Conservation (phyloP, 2,113 vertebrate genomes). For the Budorcas taxicolor region DNA sequence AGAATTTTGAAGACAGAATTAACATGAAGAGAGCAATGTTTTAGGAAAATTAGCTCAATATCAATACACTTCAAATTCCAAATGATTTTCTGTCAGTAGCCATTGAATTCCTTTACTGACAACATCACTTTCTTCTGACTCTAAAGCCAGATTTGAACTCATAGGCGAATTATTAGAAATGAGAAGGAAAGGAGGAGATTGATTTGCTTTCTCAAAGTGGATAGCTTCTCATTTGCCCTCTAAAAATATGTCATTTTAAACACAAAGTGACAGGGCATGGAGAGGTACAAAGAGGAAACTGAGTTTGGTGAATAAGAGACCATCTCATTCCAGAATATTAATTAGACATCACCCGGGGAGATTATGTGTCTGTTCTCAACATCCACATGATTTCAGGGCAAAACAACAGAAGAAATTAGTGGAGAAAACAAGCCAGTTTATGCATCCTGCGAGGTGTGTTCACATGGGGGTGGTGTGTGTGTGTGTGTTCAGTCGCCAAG, state of each 20-base stretch:
- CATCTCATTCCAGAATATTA: neutral
- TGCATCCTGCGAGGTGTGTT: neutral
- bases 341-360: neutral
- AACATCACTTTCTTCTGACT: neutral
- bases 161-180: neutral
- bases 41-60: neutral
- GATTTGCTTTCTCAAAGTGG: neutral
- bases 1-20: neutral
- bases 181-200: neutral
- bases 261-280: neutral
- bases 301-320: neutral
- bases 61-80: neutral
- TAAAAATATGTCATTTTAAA: neutral
- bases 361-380: neutral
- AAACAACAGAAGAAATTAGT: neutral
- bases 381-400: neutral
- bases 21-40: neutral
- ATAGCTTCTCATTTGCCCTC: neutral
- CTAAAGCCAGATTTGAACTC: neutral
- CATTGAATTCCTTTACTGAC: neutral
- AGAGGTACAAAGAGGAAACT: neutral
- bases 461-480: neutral
- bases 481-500: neutral
- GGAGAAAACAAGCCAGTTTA: neutral
- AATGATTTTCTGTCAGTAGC: neutral